Conservation (phyloP, 2,888 invertebrate species). For the Priocnemis perturbator region DNA sequence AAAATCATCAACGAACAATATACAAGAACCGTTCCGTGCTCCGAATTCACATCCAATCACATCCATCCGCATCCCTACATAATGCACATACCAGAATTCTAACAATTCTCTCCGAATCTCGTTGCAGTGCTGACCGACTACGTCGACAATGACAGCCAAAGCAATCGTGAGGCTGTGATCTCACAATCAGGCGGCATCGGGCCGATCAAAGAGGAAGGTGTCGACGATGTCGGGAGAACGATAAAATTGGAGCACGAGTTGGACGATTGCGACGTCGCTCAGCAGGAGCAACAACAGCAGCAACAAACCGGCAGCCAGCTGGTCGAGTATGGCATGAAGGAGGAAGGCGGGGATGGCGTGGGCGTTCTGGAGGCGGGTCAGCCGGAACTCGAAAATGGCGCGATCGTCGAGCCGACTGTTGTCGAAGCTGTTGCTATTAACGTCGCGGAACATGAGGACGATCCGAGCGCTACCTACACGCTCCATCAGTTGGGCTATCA, state of each 20-base stretch:
- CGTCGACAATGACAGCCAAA: slow-evolving; percentile 5
- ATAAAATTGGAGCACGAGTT: not conserved
- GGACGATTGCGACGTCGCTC: slow-evolving; percentile 34
- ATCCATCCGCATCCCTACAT: too few species aligned
- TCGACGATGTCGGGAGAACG: slow-evolving; percentile 27
- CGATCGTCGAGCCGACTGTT: slow-evolving; percentile 57
- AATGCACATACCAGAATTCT: too few species aligned
- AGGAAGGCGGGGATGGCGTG: slow-evolving; percentile 68
- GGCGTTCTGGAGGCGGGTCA: slow-evolving; percentile 74
- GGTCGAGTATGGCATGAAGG: slow-evolving; percentile 54
- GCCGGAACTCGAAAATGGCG: slow-evolving; percentile 73
- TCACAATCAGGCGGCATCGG: slow-evolving; percentile 6
- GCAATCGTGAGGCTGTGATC: slow-evolving; percentile 29
- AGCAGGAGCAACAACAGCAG: slow-evolving; percentile 36
- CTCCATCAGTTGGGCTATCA: slow-evolving; percentile 60
- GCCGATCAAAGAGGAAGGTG: slow-evolving; percentile 28
- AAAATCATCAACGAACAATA: too few species aligned
- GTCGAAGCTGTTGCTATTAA: slow-evolving; percentile 54
- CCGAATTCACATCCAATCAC: too few species aligned
- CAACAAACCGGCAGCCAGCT: slow-evolving; percentile 48
- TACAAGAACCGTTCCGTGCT: too few species aligned
- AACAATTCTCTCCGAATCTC: too few species aligned
- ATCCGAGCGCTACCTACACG: slow-evolving; percentile 54
- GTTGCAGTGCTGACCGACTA: too few species aligned
- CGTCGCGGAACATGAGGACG: slow-evolving; percentile 53